Conservation (phyloP, 2,113 vertebrate species). For the Anhinga anhinga region DNA sequence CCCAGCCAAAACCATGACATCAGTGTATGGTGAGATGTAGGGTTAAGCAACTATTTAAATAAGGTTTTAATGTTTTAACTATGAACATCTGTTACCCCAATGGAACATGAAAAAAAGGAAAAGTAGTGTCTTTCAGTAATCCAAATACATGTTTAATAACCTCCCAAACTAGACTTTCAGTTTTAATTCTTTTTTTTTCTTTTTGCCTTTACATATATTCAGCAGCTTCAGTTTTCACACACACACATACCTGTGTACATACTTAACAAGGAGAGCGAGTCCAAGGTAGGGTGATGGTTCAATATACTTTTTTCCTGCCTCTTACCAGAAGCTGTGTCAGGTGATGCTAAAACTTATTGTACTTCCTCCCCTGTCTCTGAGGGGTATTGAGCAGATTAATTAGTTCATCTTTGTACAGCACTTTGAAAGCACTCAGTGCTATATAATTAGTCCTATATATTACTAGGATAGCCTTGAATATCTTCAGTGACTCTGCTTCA, state of each 20-base stretch:
- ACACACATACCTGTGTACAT: neutral
- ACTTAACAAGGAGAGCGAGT: neutral
- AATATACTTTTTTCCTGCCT: neutral
- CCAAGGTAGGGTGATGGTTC: neutral
- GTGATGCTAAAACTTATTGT: neutral
- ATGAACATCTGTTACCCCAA: neutral
- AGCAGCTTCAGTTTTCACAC: neutral
- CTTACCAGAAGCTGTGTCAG: neutral
- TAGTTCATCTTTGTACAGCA: constrained; percentile 17
- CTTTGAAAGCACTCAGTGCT: constrained; percentile 20
- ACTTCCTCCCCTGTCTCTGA: neutral
- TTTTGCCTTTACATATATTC: neutral
- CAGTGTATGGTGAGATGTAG: neutral
- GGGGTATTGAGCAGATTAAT: constrained; percentile 12
- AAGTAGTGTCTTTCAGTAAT: neutral
- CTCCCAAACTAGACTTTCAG: neutral
- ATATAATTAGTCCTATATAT: constrained; percentile 21
- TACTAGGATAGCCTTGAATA: neutral
- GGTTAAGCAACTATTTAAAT: neutral
- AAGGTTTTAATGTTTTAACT: neutral
- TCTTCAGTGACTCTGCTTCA: constrained; percentile 18
- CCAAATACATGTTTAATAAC: neutral
- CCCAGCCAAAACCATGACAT: too few species aligned
- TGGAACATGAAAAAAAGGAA: neutral
- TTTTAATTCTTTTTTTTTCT: neutral